Evolutionary conservation across 2,797 vertebrate genomes (phyloP), one percentile per base, ranked within the genome.

Genomic region (Onychomys leucogaster): DNA sequence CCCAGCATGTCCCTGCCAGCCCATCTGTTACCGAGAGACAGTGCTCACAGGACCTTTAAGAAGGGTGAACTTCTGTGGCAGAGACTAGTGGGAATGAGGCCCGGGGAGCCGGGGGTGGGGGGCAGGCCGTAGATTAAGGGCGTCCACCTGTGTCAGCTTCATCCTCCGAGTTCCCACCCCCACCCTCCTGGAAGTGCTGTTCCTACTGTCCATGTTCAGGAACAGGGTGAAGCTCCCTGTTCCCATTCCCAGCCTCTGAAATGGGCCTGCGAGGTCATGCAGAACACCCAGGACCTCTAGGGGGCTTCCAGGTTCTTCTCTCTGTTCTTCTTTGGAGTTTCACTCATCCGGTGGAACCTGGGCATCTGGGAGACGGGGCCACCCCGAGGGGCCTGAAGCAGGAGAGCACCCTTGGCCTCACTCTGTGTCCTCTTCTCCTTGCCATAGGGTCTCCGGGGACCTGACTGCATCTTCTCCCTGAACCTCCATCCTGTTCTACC

Each of bases 11-110:
- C 94, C 59, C 91, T 80, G 90, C 96, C 96, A 95, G 77, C 95
- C 97, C 97, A 96, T 97, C 96, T 97, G 97, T 97, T 96, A 96
- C 95, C 19, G 49, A 95, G 81, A 95, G 97, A 97, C 95, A 94
- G 96, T 41, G 94, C 95, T 89, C 77, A 73, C 14, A 49, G 0
- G 82, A 92, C 94, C 95, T 49, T 92, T 78, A 92, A 96, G 87
- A 96, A 96, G 91, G 84, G 37, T 86, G 91, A 76, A 57, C 73
- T 65, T 83, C 49, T 86, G 65, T 94, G 90, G 23, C 59, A 89
- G 73, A 83, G 59, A 59, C 41, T 49, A 63, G 67, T n/a, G 25
- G 73, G 91, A 69, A 80, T 76, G 73, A 9, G 16, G 77, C 57
- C 46, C 41, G 11, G 0, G 46, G 6, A n/a, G n/a, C n/a, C n/a